Conservation (phyloP, 2,113 vertebrate genomes). For the Peromyscus maniculatus region DNA sequence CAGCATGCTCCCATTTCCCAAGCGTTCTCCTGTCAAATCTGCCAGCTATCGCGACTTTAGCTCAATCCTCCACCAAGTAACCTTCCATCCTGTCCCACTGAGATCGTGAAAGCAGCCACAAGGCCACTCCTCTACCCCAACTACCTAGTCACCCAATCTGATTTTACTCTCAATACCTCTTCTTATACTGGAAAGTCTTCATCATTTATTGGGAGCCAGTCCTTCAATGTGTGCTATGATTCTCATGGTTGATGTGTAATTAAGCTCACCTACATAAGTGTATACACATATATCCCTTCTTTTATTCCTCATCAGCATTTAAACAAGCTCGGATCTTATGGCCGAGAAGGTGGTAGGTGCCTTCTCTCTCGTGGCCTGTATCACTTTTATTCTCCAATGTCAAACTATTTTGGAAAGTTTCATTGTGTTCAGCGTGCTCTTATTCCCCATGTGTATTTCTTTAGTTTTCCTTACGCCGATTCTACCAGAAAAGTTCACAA, state of each 20-base stretch:
- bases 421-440: background rate
- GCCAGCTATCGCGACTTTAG: background rate
- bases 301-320: background rate
- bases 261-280: background rate
- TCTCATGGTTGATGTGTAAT: background rate
- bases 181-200: background rate
- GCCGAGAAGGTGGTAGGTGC: background rate
- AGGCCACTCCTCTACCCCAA: background rate
- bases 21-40: background rate
- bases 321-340: background rate
- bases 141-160: background rate
- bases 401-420: background rate
- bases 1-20: background rate
- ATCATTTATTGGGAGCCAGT: background rate
- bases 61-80: background rate
- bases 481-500: background rate
- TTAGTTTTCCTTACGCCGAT: background rate
- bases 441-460: background rate
- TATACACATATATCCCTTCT: background rate
- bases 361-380: background rate
- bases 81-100: background rate
- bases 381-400: background rate
- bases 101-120: background rate
- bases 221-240: background rate
- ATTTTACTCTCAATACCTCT: background rate